Conservation (phyloP, 2,888 invertebrate genomes). For the Deilephila porcellus region DNA sequence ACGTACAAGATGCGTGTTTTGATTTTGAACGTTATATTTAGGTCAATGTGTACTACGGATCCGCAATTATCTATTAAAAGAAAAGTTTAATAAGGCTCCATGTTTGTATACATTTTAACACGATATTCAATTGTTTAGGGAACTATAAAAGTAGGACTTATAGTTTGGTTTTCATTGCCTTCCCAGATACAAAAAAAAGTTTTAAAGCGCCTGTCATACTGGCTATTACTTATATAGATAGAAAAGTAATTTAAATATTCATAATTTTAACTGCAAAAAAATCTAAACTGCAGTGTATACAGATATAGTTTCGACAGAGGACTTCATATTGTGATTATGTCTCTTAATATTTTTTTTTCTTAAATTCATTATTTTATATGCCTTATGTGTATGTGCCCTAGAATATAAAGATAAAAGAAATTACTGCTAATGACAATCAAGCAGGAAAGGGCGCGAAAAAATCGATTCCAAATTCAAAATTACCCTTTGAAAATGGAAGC, state of each 20-base stretch:
- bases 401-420: no score
- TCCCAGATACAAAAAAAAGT: not conserved
- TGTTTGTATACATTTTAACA: not conserved
- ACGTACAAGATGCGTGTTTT: conserved; percentile 63
- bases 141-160: not conserved
- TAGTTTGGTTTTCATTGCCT: not conserved
- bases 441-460: conserved; percentile 31
- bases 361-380: no score
- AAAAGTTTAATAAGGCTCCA: not conserved
- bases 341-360: no score
- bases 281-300: no score
- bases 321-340: no score
- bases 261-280: not conserved
- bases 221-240: not conserved
- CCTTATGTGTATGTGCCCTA: no score
- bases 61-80: conserved; percentile 3
- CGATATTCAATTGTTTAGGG: not conserved
- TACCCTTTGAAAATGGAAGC: conserved; percentile 73
- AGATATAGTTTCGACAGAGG: no score
- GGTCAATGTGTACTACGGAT: conserved; percentile 49
- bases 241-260: not conserved
- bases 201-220: not conserved
- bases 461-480: conserved; percentile 67
- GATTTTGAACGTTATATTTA: conserved; percentile 57
- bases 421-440: conserved; percentile 3